Evolutionary conservation across 2,888 invertebrate species (phyloP), one percentile per base, ranked within the genome.

Genomic region (Uropetala carovei): DNA sequence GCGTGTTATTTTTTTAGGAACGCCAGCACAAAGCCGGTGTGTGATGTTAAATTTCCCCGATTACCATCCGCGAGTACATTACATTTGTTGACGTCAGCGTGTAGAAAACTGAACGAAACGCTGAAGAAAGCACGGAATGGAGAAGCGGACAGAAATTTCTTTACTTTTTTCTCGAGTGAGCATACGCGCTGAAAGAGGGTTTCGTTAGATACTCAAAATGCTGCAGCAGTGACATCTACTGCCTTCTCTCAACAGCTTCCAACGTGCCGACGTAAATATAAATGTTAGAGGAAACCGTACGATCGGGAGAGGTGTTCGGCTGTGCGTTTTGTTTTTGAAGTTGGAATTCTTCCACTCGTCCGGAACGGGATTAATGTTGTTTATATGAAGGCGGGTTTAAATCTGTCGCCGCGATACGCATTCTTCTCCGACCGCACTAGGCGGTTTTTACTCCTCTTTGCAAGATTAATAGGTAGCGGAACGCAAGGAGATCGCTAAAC

Each of bases 261-360:
- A 0, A 18, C 68, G 43, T 43, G n/a, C 68, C n/a, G 22, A 68
- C 68, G 75, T 27, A 75, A 75, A 75, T 27, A 27, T 27, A 68
- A 68, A 10, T 7, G n/a, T 75, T 13, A 11, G 68, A n/a, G n/a
- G 43, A 43, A 56, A 11, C n/a, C 18, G 56, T 11, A 27, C 22
- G 43, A 89, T 89, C 64, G 89, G 89, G 43, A 16, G 27, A 59
- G 16, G 30, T 57, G 43, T n/a, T 10, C 64, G 86, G 43, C 64
- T 18, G 43, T 11, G 18, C 16, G 60, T 60, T 22, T 30, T 60
- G 11, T 64, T 43, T 89, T 64, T 60, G 68, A 89, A 89, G 89
- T 89, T 89, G 89, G 89, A 89, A n/a, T 43, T 43, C n/a, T 89
- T 89, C 89, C 89, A 89, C 89, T 27, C 85, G 59, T 43, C 89